Conservation (phyloP, 1,140 invertebrate species). For the Zaprionus camerounensis region DNA sequence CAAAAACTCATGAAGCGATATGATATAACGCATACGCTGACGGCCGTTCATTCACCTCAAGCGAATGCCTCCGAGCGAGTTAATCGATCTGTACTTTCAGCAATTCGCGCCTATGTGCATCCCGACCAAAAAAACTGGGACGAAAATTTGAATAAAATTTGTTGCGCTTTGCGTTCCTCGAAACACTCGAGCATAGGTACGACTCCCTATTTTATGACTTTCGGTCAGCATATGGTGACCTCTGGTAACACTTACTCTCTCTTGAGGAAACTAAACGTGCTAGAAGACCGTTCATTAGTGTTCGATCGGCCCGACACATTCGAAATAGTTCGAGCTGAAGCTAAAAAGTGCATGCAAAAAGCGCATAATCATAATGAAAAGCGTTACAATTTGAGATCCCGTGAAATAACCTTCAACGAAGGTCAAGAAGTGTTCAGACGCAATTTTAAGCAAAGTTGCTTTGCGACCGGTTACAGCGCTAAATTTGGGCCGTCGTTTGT, state of each 20-base stretch:
- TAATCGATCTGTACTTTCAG: neutral
- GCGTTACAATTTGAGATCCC: neutral
- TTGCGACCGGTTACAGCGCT: conserved; percentile 1
- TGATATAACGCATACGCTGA: neutral
- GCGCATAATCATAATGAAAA: neutral
- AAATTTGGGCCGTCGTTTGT: conserved; percentile 2
- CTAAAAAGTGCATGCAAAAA: neutral
- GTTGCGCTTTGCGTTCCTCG: neutral
- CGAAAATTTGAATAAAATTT: neutral
- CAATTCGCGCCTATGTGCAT: neutral
- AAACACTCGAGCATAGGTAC: neutral
- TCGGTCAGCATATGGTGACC: neutral
- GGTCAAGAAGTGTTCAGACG: neutral
- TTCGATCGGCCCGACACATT: neutral
- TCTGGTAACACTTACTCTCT: neutral
- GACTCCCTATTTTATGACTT: neutral
- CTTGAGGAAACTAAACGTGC: neutral
- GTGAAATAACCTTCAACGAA: neutral
- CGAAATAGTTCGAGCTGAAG: neutral
- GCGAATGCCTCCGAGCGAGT: neutral
- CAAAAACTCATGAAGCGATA: neutral
- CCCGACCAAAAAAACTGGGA: neutral
- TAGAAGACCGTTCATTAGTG: neutral
- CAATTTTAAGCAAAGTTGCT: neutral
- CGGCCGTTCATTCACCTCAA: no score